Evolutionary conservation across 2,797 vertebrate species (phyloP).

Genomic region (Protosalanx chinensis): DNA sequence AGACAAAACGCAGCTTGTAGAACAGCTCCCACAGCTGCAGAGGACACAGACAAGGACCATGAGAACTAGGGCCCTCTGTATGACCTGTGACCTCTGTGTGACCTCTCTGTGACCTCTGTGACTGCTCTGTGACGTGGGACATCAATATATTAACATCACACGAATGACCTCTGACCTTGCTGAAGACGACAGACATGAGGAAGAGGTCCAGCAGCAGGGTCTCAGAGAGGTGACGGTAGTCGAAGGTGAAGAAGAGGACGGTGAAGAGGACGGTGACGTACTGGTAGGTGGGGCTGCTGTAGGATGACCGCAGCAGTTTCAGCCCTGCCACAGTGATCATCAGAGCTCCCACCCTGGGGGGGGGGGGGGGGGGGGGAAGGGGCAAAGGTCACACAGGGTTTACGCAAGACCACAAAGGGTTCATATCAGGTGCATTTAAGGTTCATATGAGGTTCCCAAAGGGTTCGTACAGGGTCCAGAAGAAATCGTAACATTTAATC

Average conservation of each 20-base stretch:
- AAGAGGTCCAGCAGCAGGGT: constrained; percentile 97
- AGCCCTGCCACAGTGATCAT: constrained; percentile 95
- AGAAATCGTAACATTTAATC: too few relatives aligned
- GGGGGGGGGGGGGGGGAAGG: too few relatives aligned
- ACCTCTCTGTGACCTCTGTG: too few relatives aligned
- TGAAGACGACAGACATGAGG: constrained; percentile 97
- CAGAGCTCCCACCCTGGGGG: constrained; percentile 86
- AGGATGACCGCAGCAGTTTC: constrained; percentile 95
- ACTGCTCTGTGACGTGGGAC: background rate
- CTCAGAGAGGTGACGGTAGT: constrained; percentile 91
- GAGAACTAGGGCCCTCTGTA: background rate
- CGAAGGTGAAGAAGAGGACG: constrained; percentile 97
- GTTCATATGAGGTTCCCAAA: too few relatives aligned
- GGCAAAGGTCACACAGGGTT: background rate
- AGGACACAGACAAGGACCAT: constrained; percentile 14
- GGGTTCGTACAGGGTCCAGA: too few relatives aligned
- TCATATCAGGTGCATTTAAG: too few relatives aligned
- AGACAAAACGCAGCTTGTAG: constrained; percentile 95
- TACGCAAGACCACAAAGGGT: background rate
- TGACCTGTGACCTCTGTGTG: too few relatives aligned
- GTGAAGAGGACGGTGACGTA: constrained; percentile 96
- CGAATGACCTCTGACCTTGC: constrained; percentile 78
- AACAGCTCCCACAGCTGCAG: constrained; percentile 93
- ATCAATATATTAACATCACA: background rate
- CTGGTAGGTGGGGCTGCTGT: constrained; percentile 94